Conservation (phyloP, 2,888 invertebrate genomes). For the Liodrosophila aerea region DNA sequence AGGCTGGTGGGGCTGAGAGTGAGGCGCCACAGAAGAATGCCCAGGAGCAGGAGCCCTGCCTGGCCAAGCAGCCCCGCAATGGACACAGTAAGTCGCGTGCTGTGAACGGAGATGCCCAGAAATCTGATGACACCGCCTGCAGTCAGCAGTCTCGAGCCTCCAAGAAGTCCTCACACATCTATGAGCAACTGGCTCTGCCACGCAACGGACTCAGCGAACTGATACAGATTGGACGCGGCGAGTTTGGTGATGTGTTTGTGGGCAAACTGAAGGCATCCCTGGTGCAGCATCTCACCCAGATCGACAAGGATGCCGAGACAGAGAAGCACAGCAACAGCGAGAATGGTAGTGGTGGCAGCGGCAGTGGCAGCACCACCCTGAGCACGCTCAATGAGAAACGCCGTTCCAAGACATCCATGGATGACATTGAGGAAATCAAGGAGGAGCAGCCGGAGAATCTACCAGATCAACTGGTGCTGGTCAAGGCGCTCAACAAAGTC, state of each 20-base stretch:
- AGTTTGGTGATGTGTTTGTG: conserved; percentile 95
- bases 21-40: conserved; percentile 59
- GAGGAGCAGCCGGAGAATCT: conserved; percentile 65
- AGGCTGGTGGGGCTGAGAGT: conserved; percentile 83
- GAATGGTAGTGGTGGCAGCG: conserved; percentile 66
- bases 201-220: conserved; percentile 88
- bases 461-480: conserved; percentile 84
- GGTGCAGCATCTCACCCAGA: conserved; percentile 22
- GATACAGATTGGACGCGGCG: conserved; percentile 90
- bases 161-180: conserved; percentile 84
- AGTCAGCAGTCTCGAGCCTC: conserved; percentile 86
- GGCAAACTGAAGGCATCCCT: conserved; percentile 85
- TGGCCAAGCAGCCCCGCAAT: conserved; percentile 79
- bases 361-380: conserved; percentile 62
- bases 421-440: conserved; percentile 82
- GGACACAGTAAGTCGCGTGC: conserved; percentile 80
- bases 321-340: conserved; percentile 78
- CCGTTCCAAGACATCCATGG: conserved; percentile 82
- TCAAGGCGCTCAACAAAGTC: conserved; percentile 89
- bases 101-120: conserved; percentile 84
- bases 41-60: conserved; percentile 81
- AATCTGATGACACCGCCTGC: conserved; percentile 87
- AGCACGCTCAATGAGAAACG: conserved; percentile 79
- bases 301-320: conserved; percentile 71
- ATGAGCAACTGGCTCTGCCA: conserved; percentile 90